Conservation (phyloP, 2,113 vertebrate species). For the Genyomyrus donnyi region DNA sequence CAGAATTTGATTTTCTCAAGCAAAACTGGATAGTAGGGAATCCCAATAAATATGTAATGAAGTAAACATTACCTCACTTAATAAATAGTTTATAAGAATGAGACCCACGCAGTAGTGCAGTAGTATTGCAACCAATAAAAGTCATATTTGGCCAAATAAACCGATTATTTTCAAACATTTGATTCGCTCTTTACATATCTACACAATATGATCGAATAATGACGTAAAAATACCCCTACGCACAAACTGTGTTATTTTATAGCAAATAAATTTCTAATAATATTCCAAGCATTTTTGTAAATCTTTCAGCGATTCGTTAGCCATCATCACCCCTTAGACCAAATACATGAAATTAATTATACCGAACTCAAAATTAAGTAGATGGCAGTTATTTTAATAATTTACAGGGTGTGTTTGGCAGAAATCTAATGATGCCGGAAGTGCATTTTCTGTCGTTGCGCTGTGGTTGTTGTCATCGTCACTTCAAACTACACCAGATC, state of each 20-base stretch:
- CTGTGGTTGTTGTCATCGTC: slow-evolving; percentile 38
- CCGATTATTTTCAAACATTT: slow-evolving; percentile 37
- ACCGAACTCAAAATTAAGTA: slow-evolving; percentile 80
- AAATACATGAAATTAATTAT: slow-evolving; percentile 78
- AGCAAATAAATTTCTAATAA: slow-evolving; percentile 28
- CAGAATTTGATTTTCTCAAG: slow-evolving; percentile 64
- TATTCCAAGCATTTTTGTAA: slow-evolving; percentile 35
- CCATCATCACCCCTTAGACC: slow-evolving; percentile 63
- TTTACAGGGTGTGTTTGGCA: slow-evolving; percentile 82
- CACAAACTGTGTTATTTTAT: slow-evolving; percentile 9
- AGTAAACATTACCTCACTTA: slow-evolving; percentile 90
- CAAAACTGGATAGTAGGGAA: slow-evolving; percentile 64
- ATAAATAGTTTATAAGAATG: slow-evolving; percentile 82
- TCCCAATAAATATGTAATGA: slow-evolving; percentile 97
- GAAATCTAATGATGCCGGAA: slow-evolving; percentile 75
- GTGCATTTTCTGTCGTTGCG: slow-evolving; percentile 65
- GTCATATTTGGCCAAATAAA: slow-evolving; percentile 45
- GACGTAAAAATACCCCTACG: slow-evolving; percentile 30
- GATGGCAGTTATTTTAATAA: slow-evolving; percentile 76
- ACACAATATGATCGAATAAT: slow-evolving; percentile 24
- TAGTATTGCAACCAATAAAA: slow-evolving; percentile 50
- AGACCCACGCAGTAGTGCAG: slow-evolving; percentile 61
- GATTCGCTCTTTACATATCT: slow-evolving; percentile 38
- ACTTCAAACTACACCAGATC: slow-evolving; percentile 51
- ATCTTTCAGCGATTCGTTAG: slow-evolving; percentile 39